A percentile compares a stretch with the other conserved stretches of the same genome.
These are phyloP conservation scores for Nerophis lumbriciformis DNA, from an alignment of 2,113 vertebrate genomes.

Conservation along the genomic window DNA sequence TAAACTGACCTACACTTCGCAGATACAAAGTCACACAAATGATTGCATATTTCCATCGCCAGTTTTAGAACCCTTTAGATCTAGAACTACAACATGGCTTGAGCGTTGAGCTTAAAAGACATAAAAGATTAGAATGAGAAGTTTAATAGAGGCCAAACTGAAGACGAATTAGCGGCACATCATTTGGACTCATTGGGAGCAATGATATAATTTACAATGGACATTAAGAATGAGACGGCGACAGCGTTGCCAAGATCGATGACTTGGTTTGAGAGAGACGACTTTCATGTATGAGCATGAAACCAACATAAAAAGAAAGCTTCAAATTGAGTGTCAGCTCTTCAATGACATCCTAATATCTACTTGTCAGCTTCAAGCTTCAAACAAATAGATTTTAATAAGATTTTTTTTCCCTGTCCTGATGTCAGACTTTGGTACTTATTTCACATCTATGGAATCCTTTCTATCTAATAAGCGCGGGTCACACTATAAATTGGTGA, in stretches of 20 bases:
- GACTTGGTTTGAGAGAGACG: slow-evolving; percentile 6
- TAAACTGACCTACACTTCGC: background rate
- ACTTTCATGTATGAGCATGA: slow-evolving; percentile 12
- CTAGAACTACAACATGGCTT: background rate
- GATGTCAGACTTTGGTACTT: background rate
- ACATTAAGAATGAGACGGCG: slow-evolving; percentile 8
- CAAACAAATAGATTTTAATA: background rate
- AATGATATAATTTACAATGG: slow-evolving; percentile 6
- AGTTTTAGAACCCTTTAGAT: background rate
- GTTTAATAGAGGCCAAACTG: slow-evolving; percentile 22
- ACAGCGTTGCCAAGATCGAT: slow-evolving; percentile 13
- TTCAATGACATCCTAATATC: slow-evolving; percentile 13
- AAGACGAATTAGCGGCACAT: background rate
- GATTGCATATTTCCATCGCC: background rate
- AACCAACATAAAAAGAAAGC: slow-evolving; percentile 10
- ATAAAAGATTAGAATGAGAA: slow-evolving; percentile 2
- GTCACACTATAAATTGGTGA: background rate
- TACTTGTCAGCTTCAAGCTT: slow-evolving; percentile 4
- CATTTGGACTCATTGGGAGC: background rate
- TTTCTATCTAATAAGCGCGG: background rate
- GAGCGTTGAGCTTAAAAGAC: background rate
- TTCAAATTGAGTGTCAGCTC: slow-evolving; percentile 17
- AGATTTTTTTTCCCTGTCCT: background rate
- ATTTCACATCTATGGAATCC: slow-evolving; percentile 13
- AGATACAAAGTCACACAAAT: background rate